Percentiles rank a stretch among this genome's conserved stretches.
These are phyloP conservation scores for Spodoptera frugiperda DNA, from an alignment of 1,140 invertebrate genomes.

Conservation along the genomic window DNA sequence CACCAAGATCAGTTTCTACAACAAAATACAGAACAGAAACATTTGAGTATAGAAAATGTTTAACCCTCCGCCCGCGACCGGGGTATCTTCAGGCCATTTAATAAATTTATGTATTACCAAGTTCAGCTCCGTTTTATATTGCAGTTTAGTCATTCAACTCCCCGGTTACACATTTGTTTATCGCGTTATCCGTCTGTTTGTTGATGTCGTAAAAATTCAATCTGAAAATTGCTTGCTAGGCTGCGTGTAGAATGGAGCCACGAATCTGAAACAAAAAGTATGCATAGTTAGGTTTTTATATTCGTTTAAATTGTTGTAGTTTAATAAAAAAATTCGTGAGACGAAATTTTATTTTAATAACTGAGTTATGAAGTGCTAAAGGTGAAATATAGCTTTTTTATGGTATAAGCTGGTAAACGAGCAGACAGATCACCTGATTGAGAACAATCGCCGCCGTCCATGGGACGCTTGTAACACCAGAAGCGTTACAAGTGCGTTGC, in stretches of 20 bases:
- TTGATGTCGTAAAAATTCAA: slow-evolving; percentile 76
- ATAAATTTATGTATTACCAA: slow-evolving; percentile 53
- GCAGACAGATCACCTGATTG: too few relatives aligned
- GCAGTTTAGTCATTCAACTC: slow-evolving; percentile 90
- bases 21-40: too few relatives aligned
- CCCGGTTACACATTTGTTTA: slow-evolving; percentile 84
- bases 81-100: slow-evolving; percentile 44
- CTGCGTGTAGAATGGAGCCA: slow-evolving; percentile 26
- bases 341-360: too few relatives aligned
- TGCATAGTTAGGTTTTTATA: too few relatives aligned
- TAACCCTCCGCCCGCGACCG: slow-evolving; percentile 20
- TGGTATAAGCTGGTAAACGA: neutral
- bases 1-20: neutral
- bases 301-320: too few relatives aligned
- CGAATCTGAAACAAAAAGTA: neutral
- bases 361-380: too few relatives aligned
- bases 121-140: slow-evolving; percentile 55
- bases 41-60: neutral
- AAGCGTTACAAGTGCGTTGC: too few relatives aligned
- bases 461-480: too few relatives aligned
- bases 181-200: slow-evolving; percentile 66
- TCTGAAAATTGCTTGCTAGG: slow-evolving; percentile 67
- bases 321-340: too few relatives aligned
- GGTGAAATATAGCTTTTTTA: neutral
- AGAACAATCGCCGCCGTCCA: too few relatives aligned